These are phyloP conservation scores for Latrodectus hesperus DNA, from an alignment of 2,888 invertebrate genomes.

Conservation along the genomic window DNA sequence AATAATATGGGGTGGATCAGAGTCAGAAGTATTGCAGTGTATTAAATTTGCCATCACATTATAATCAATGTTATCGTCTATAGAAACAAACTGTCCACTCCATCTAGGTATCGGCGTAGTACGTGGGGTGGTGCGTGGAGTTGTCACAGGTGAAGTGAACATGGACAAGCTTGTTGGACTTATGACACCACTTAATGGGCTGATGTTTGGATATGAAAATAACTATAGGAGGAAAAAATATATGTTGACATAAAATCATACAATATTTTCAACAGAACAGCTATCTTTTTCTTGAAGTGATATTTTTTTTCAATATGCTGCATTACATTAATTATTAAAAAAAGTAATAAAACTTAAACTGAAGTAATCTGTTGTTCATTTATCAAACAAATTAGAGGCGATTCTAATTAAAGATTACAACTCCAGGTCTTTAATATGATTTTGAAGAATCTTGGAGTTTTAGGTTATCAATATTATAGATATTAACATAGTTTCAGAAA, in stretches of 20 bases:
- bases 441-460: too few relatives aligned
- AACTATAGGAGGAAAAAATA: constrained; percentile 79
- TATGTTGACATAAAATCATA: neutral
- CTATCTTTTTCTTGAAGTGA: too few relatives aligned
- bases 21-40: constrained; percentile 77
- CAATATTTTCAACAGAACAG: neutral
- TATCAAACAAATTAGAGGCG: too few relatives aligned
- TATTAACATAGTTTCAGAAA: too few relatives aligned
- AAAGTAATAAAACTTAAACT: too few relatives aligned
- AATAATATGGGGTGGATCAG: constrained; percentile 81
- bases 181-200: constrained; percentile 88
- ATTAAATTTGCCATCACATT: constrained; percentile 89
- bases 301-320: too few relatives aligned
- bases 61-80: constrained; percentile 90
- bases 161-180: constrained; percentile 91
- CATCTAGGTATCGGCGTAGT: constrained; percentile 81
- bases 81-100: constrained; percentile 87
- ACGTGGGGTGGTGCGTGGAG: constrained; percentile 83
- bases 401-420: too few relatives aligned
- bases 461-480: too few relatives aligned
- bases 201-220: constrained; percentile 91
- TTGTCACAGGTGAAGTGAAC: constrained; percentile 83
- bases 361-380: too few relatives aligned
- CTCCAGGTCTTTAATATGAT: too few relatives aligned
- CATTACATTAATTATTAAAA: too few relatives aligned